These are phyloP conservation scores for Schizothorax lantsangensis DNA, from an alignment of 2,797 vertebrate species.

Conservation along the genomic window DNA sequence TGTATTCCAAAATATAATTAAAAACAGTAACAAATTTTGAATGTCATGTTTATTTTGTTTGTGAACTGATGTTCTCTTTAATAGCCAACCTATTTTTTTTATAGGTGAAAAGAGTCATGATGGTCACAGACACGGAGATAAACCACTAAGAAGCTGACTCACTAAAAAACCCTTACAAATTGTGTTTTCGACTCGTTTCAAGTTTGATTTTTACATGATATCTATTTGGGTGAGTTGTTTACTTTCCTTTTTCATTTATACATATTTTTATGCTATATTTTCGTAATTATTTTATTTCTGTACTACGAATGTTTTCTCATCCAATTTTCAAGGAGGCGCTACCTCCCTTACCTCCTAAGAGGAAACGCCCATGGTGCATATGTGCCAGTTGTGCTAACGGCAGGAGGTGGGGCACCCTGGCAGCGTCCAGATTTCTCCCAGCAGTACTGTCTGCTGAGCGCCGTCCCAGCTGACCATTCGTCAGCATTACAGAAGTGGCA, in stretches of 20 bases:
- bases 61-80: background rate
- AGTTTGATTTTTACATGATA: background rate
- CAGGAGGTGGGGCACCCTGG: slow-evolving; percentile 5
- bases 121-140: background rate
- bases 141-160: background rate
- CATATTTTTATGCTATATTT: background rate
- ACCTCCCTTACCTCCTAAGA: background rate
- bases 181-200: background rate
- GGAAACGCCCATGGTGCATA: background rate
- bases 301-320: background rate
- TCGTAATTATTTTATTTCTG: background rate
- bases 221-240: background rate
- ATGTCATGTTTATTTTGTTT: background rate
- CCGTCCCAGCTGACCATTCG: slow-evolving; percentile 43
- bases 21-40: background rate
- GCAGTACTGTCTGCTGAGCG: slow-evolving; percentile 6
- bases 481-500: slow-evolving; percentile 49
- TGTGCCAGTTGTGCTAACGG: slow-evolving; percentile 10
- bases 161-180: background rate
- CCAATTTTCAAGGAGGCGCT: background rate
- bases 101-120: background rate
- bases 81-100: background rate
- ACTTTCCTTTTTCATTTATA: background rate
- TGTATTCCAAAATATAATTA: background rate
- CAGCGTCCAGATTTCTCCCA: slow-evolving; percentile 36